Evolutionary conservation across 2,113 vertebrate genomes (phyloP).

Genomic region (Ctenomys sociabilis): DNA sequence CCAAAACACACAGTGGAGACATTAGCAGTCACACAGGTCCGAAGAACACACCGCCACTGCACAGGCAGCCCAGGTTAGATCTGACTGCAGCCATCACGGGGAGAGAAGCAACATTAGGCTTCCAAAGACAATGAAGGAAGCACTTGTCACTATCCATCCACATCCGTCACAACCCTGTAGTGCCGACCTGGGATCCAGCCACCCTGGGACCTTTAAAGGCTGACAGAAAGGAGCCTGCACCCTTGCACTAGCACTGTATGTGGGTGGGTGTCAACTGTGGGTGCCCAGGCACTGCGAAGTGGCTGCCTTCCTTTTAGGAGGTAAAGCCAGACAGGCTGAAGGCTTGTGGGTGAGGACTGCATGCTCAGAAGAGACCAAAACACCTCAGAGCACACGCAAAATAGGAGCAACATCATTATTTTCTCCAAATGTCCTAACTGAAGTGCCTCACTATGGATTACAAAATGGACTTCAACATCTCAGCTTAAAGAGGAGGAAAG

Average conservation of each 20-base stretch:
- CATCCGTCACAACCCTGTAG: neutral
- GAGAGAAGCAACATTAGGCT: neutral
- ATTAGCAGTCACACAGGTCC: neutral
- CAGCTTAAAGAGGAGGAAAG: neutral
- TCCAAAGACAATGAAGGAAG: conserved; percentile 13
- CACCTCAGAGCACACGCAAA: conserved; percentile 6
- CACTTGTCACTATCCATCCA: neutral
- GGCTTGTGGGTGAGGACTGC: neutral
- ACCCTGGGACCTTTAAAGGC: neutral
- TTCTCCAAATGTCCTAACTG: conserved; percentile 49
- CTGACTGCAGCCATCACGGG: neutral
- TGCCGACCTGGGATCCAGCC: neutral
- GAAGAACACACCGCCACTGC: neutral
- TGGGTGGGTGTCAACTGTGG: conserved; percentile 40
- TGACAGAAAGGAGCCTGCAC: conserved; percentile 50
- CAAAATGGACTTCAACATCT: conserved; percentile 73
- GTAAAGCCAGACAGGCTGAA: neutral
- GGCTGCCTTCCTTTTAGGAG: conserved; percentile 54
- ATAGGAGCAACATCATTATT: neutral
- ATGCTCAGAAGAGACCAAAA: conserved; percentile 32
- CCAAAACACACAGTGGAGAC: conserved; percentile 39
- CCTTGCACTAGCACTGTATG: conserved; percentile 51
- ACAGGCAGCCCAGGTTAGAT: neutral
- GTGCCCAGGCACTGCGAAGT: conserved; percentile 10
- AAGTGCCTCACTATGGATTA: conserved; percentile 56